phyloP scores from a whole-genome alignment of 2,113 vertebrate genomes.

The Alouatta palliata region DNA sequence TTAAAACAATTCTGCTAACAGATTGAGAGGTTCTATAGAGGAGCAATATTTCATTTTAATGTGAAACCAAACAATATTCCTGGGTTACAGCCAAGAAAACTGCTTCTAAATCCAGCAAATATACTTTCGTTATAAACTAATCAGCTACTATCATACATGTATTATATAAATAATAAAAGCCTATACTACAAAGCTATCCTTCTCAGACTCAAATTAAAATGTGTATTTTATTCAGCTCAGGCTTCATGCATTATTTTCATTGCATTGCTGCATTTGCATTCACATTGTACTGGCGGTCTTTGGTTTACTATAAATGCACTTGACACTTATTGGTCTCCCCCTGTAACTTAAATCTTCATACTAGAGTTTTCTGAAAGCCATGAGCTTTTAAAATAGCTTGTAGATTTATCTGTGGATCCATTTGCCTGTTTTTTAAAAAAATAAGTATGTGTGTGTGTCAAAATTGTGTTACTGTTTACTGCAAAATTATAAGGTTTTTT shows the following conservation, averaged over 20 bases:
- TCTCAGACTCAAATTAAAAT: neutral
- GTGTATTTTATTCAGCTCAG: neutral
- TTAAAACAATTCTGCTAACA: slow-evolving; percentile 7
- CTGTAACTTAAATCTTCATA: neutral
- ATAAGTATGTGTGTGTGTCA: neutral
- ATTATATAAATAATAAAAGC: neutral
- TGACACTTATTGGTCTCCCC: neutral
- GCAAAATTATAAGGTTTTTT: neutral
- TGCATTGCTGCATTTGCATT: neutral
- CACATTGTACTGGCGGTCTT: neutral
- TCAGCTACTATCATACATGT: neutral
- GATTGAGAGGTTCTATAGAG: neutral
- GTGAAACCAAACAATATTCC: neutral
- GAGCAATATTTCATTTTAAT: slow-evolving; percentile 24
- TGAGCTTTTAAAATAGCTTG: neutral
- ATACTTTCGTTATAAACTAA: neutral
- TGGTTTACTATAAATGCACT: neutral
- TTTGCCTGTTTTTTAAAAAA: neutral
- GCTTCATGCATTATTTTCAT: neutral
- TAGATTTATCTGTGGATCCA: neutral
- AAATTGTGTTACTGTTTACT: neutral
- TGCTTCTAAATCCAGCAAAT: neutral
- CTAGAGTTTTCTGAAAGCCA: neutral
- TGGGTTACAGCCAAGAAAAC: neutral
- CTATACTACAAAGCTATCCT: neutral